phyloP scores from a whole-genome alignment of 2,888 invertebrate species.

The Rhabditoides inermis region DNA sequence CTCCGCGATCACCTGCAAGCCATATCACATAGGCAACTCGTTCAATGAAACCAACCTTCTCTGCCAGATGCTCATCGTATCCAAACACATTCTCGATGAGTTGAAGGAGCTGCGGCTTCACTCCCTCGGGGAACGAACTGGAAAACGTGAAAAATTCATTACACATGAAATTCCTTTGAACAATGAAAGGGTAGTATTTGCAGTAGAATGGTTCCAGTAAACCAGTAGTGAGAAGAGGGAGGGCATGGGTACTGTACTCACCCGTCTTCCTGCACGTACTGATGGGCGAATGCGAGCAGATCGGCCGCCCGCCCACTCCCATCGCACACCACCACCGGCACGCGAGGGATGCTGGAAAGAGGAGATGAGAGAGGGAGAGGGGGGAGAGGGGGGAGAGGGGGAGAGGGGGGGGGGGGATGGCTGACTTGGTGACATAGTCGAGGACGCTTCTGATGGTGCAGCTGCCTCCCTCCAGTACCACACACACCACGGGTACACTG shows the following conservation, averaged over 20 bases:
- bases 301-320: conserved; percentile 90
- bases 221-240: neutral
- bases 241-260: conserved; percentile 8
- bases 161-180: neutral
- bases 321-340: conserved; percentile 66
- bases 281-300: conserved; percentile 83
- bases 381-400: no score
- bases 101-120: conserved; percentile 79
- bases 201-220: neutral
- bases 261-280: conserved; percentile 60
- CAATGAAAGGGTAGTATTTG: no score
- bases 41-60: no score
- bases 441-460: conserved; percentile 91
- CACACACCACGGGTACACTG: conserved; percentile 71
- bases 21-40: no score
- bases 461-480: conserved; percentile 93
- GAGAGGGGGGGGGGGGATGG: neutral
- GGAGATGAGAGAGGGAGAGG: no score
- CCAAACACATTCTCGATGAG: conserved; percentile 89
- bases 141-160: conserved; percentile 13
- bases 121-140: conserved; percentile 68
- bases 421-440: conserved; percentile 76
- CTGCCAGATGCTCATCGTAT: conserved; percentile 76
- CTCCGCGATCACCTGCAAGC: conserved; percentile 87
- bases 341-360: conserved; percentile 53